Evolutionary conservation across 2,113 vertebrate genomes (phyloP), one percentile per base, ranked within the genome.

Genomic region (Anarrhichthys ocellatus): DNA sequence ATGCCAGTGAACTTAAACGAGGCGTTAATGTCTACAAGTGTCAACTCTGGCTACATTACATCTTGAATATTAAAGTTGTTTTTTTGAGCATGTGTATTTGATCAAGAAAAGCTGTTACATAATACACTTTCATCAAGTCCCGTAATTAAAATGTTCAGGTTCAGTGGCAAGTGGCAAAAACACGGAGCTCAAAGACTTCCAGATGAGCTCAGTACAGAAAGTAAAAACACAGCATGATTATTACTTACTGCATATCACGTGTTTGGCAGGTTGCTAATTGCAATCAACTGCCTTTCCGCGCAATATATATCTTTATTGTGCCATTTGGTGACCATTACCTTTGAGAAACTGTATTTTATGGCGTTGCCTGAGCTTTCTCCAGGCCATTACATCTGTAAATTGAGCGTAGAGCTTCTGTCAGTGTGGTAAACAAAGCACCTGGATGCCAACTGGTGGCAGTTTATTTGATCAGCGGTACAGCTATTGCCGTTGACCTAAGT

Each of bases 381-480:
- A 8, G 34, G 18, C n/a, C 27, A 76, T 84, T 76, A 69, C 32
- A 1, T 64, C 24, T 17, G 20, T 82, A 84, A 87, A 83, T 74
- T 46, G 56, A 85, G 87, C 34, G 11, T 48, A 17, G 69, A 58
- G 62, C 44, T 73, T 74, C 71, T 86, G 77, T 81, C 64, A 76
- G 79, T 32, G 5, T 9, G 63, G 71, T 69, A 69, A 81, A 83
- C 84, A 83, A 50, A 78, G 75, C 71, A 52, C 75, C 82, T 87
- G 83, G 72, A 81, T 88, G 88, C 88, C 90, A 91, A 83, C 82
- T 85, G 78, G 1, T 83, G 76, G 11, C 50, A n/a, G 82, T 92
- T 88, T 90, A 81, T 92, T 92, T 93, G 82, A 81, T 84, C 78
- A 87, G 80, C 24, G 6, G 50, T 61, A 0, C 61, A 70, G 74